phyloP scores from a whole-genome alignment of 2,888 invertebrate species.

The Drosophila greeni region DNA sequence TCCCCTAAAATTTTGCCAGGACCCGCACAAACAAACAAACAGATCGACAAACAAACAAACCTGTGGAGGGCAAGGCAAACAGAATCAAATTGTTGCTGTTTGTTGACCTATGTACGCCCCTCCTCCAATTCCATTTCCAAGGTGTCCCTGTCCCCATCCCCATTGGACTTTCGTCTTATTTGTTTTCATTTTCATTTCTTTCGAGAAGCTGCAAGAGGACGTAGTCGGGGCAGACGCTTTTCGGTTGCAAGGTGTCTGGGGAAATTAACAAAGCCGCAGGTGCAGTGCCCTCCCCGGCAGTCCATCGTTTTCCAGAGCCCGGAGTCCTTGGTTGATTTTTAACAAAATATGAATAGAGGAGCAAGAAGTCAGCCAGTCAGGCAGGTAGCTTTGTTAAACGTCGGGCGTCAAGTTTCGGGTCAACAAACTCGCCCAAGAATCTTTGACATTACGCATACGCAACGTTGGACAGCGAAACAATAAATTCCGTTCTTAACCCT shows the following conservation, averaged over 20 bases:
- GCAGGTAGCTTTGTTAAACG: constrained; percentile 38
- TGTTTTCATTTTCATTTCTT: constrained; percentile 45
- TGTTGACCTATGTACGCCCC: constrained; percentile 35
- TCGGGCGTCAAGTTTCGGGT: constrained; percentile 46
- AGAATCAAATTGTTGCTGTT: constrained; percentile 64
- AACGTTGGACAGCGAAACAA: constrained; percentile 54
- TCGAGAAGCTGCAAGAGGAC: constrained; percentile 6
- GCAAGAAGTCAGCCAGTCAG: background rate
- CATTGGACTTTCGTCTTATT: constrained; percentile 34
- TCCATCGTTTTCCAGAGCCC: background rate
- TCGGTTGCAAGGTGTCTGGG: constrained; percentile 60
- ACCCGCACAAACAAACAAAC: constrained; percentile 40
- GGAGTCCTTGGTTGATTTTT: constrained; percentile 45
- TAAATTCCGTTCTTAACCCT: constrained; percentile 18
- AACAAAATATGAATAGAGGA: constrained; percentile 62
- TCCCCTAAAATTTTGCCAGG: constrained; percentile 4
- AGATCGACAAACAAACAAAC: constrained; percentile 50
- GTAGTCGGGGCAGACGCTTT: constrained; percentile 4
- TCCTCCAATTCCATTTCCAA: background rate
- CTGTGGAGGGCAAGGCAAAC: constrained; percentile 55
- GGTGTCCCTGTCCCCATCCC: constrained; percentile 34
- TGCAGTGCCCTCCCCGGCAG: constrained; percentile 14
- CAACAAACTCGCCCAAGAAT: constrained; percentile 27
- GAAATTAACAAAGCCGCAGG: constrained; percentile 68
- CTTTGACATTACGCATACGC: constrained; percentile 61